phyloP scores from a whole-genome alignment of 1,140 invertebrate species.

The Diorhabda sublineata region DNA sequence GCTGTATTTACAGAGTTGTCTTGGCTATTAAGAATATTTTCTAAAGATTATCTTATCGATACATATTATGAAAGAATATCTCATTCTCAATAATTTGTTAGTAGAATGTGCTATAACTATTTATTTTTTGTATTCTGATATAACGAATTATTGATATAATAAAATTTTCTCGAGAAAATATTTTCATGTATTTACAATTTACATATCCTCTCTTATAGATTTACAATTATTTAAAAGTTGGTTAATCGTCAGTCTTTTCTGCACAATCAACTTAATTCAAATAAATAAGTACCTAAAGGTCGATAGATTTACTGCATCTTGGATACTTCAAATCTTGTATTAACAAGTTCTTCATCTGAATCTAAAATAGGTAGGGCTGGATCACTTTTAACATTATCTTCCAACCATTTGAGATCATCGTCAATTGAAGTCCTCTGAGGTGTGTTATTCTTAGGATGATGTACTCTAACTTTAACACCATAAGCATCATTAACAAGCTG shows the following conservation, averaged over 20 bases:
- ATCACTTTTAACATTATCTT: constrained; percentile 80
- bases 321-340: constrained; percentile 83
- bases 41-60: no score
- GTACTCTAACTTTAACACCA: constrained; percentile 72
- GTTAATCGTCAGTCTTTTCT: not conserved
- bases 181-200: no score
- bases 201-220: not conserved
- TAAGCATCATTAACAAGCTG: constrained; percentile 80
- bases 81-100: no score
- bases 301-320: constrained; percentile 72
- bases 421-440: constrained; percentile 53
- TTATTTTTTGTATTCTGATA: no score
- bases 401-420: constrained; percentile 86
- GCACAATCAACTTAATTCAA: not conserved
- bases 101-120: no score
- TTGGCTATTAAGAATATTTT: no score
- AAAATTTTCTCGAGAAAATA: no score
- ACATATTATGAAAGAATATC: no score
- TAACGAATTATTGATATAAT: no score
- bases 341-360: constrained; percentile 87
- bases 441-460: constrained; percentile 33
- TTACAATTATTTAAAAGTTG: not conserved
- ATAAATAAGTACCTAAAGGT: not conserved
- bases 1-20: no score
- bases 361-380: constrained; percentile 75